Base-by-base conservation (phyloP, 1,140 invertebrate species). In the Drosophila malerkotliana region DNA sequence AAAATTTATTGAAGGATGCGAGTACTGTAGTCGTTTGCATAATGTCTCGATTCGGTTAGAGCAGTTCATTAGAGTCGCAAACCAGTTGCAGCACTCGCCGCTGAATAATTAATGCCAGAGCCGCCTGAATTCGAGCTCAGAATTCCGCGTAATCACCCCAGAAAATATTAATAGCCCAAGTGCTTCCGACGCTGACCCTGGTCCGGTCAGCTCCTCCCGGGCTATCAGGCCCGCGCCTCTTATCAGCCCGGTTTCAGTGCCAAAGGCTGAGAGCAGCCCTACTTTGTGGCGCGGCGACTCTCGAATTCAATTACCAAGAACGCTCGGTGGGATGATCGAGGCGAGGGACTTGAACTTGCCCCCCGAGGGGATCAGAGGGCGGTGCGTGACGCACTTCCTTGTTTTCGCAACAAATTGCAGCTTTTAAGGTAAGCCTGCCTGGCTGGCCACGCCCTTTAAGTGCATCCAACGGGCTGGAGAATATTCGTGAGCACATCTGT, bases 1-100 rank as follows among this genome's bases (percentile, higher is more conserved):
- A 72, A 72, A 72, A 72, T 45, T 72, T 72, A 60, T 71, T 72
- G 66, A 72, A 72, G 68, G 68, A 72, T 72, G 58, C 21, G 21
- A 21, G 21, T 21, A 21, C 21, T 21, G 56, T 41, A 72, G 52
- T 72, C 45, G 62, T 72, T 72, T 72, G 66, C 54, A 72, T 21
- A 72, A 72, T 72, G 18, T 53, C 37, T 59, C 39, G 66, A 34
- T 51, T 57, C 15, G 37, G 58, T 45, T 47, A 52, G 34, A 72
- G 15, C 57, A 72, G 66, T 69, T 69, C 66, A 71, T 71, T 71
- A 69, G 63, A 71, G 67, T 69, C 49, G 64, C 68, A 72, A 72
- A 72, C 57, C 15, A 72, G 68, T 61, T 69, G 64, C 67, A 49
- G 63, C 21, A 2, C 18, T 24, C 4, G 12, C 41, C 57, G 28